Conservation (phyloP, 2,797 vertebrate species). For the Leucoraja ocellata region DNA sequence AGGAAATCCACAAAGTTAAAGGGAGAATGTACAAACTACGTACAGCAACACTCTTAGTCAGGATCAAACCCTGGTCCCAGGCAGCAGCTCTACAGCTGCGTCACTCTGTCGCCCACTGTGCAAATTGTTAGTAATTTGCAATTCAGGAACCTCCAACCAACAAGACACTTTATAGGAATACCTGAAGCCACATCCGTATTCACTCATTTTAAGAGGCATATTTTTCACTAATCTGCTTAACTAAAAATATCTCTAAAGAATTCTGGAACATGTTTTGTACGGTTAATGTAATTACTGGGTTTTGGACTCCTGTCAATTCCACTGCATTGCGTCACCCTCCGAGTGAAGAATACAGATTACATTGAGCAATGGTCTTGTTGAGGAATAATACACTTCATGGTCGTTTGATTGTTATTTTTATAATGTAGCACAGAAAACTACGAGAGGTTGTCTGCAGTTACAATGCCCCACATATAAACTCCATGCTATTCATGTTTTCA, state of each 20-base stretch:
- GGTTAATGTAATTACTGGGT: neutral
- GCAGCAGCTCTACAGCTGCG: too few species aligned
- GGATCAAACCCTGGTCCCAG: too few species aligned
- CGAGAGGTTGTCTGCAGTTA: neutral
- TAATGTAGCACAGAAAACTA: too few species aligned
- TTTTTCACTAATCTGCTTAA: slow-evolving; percentile 4
- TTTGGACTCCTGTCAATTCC: neutral
- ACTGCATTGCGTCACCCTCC: neutral
- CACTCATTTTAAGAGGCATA: slow-evolving; percentile 16
- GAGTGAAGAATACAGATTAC: neutral
- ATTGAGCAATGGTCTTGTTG: neutral
- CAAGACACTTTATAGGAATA: neutral
- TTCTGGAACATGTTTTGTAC: slow-evolving; percentile 1
- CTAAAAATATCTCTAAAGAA: neutral
- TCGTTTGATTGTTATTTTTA: neutral
- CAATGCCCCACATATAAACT: neutral
- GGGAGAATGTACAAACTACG: too few species aligned
- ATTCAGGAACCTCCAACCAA: neutral
- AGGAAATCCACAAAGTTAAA: too few species aligned
- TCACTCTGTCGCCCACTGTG: too few species aligned
- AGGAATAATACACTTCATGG: neutral
- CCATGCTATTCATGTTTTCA: neutral
- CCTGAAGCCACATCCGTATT: slow-evolving; percentile 4
- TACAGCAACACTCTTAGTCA: too few species aligned
- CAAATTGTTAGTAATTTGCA: neutral